Conservation (phyloP, 2,888 invertebrate species). For the Philaethria dido region DNA sequence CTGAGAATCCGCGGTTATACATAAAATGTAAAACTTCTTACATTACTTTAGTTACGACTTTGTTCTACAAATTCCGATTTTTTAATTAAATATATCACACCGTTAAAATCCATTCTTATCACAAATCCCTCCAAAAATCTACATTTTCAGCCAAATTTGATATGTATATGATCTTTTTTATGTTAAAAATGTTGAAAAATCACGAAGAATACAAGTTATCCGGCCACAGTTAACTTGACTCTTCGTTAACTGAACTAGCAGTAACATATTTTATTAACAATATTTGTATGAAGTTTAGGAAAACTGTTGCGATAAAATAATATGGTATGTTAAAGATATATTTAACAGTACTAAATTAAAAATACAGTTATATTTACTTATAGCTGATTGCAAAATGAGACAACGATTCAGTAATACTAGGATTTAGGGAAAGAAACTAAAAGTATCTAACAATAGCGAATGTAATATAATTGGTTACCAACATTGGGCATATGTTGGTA, state of each 20-base stretch:
- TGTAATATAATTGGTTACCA: constrained; percentile 59
- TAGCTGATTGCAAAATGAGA: not conserved
- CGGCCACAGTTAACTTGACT: constrained; percentile 78
- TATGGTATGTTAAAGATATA: not conserved
- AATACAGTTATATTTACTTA: not conserved
- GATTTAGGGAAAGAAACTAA: constrained; percentile 46
- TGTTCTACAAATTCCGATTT: not conserved
- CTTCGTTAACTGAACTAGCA: constrained; percentile 57
- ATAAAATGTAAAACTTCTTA: not conserved
- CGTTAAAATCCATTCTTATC: constrained; percentile 63
- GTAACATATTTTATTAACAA: constrained; percentile 42
- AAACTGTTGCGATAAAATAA: not conserved
- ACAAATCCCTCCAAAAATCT: constrained; percentile 74
- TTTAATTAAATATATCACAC: constrained; percentile 59
- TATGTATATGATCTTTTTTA: constrained; percentile 81
- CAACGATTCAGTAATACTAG: not conserved
- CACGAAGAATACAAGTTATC: constrained; percentile 68
- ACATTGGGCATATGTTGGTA: constrained; percentile 52
- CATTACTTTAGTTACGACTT: constrained; percentile 12
- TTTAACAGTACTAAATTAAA: not conserved
- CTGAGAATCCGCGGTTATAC: not conserved
- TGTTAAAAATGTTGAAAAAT: constrained; percentile 58
- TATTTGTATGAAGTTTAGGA: not conserved
- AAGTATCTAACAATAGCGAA: constrained; percentile 64
- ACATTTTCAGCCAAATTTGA: constrained; percentile 78